phyloP scores from a whole-genome alignment of 2,113 vertebrate species.

The Furnarius figulus region DNA sequence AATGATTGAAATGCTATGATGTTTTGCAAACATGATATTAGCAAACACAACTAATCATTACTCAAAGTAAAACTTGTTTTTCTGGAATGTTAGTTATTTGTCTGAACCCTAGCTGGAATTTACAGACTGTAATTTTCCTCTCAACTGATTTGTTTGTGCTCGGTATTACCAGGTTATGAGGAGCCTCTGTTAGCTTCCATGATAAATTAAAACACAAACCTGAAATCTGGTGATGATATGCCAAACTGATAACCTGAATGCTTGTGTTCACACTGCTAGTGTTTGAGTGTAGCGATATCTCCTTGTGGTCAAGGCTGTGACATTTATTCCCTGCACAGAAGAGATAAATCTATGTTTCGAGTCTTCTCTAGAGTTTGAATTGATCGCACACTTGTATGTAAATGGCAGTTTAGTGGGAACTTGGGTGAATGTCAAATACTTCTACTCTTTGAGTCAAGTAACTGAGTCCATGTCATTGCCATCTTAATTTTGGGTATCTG shows the following conservation, averaged over 20 bases:
- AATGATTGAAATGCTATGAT: not conserved
- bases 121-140: not conserved
- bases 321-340: not conserved
- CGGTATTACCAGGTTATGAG: not conserved
- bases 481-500: not conserved
- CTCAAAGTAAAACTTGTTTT: slow-evolving; percentile 36
- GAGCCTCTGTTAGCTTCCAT: not conserved
- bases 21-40: not conserved
- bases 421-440: not conserved
- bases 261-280: not conserved
- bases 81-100: not conserved
- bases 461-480: not conserved
- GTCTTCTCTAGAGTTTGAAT: not conserved
- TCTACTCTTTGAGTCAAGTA: not conserved
- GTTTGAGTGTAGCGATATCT: not conserved
- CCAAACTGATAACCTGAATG: not conserved
- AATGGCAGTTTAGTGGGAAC: not conserved
- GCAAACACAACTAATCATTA: not conserved
- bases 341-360: not conserved
- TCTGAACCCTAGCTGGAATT: not conserved
- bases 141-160: not conserved
- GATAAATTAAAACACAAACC: not conserved
- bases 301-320: not conserved
- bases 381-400: not conserved
- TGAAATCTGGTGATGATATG: not conserved